Base-by-base conservation (phyloP, 2,113 vertebrate species). In the Neolamprologus hecqui region DNA sequence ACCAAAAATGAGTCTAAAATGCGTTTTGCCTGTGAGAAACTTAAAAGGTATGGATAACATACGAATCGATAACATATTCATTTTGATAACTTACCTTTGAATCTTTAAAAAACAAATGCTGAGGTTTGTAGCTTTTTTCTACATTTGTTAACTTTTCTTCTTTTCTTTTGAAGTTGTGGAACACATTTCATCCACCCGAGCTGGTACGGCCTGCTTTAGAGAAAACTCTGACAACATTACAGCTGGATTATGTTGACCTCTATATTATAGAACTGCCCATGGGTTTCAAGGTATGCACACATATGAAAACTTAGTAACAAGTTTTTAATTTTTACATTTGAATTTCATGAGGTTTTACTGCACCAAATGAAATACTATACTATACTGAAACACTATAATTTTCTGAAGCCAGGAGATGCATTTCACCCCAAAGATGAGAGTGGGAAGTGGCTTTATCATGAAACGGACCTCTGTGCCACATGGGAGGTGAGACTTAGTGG, bases 201-300 rank as follows among this genome's bases (percentile, higher is more conserved):
- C 42, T 97, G 14, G 98, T 99, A 4, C 96, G 96, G 2, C 97
- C 97, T 15, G 88, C 96, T 1, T 89, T 99, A 85, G 98, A 99
- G 89, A 97, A 82, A 92, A 98, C 98, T 0, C 93, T 99, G 47
- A 90, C 96, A 75, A 19, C 47, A 13, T 91, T 99, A 51, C 96
- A 98, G 83, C 87, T 99, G 63, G 97, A 99, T 88, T 99, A 98
- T 1, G 96, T 99, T 3, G 98, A 99, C 86, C 97, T 99, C 63
- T 99, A 99, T 88, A 97, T 99, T 84, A 94, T 99, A 45, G 98
- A 99, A 92, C 54, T 98, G 21, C 98, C 98, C 15, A 97, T 96
- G 91, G 98, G 97, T 84, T 97, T 99, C 55, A 97, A 98, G 97
- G 98, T 99, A 93, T 92, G 40, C 9, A 21, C 7, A 6, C 3